phyloP scores from a whole-genome alignment of 2,113 vertebrate species.

The Proterorhinus semilunaris region DNA sequence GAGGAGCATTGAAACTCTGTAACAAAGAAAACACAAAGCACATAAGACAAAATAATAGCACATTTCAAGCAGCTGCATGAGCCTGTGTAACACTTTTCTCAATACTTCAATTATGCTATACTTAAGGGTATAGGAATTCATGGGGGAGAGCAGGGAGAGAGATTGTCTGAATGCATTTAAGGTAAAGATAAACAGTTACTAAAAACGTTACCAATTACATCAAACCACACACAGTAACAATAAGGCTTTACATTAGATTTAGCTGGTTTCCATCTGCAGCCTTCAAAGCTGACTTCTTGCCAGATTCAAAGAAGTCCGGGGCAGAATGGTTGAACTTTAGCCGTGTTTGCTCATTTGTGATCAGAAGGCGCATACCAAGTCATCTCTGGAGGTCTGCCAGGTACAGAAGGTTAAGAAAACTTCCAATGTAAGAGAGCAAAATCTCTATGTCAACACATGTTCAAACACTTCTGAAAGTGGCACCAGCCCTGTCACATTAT shows the following conservation, averaged over 20 bases:
- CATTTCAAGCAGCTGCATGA: background rate
- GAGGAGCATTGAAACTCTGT: constrained; percentile 89
- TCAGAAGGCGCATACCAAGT: background rate
- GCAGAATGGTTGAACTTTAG: background rate
- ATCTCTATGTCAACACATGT: constrained; percentile 27
- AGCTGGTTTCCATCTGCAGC: no score
- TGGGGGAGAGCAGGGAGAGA: background rate
- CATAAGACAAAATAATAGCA: background rate
- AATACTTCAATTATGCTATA: background rate
- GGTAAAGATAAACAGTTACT: background rate
- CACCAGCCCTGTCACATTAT: constrained; percentile 27
- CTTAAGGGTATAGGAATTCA: background rate
- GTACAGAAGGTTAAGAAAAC: background rate
- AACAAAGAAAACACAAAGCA: constrained; percentile 46
- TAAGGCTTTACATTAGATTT: no score
- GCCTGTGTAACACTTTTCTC: background rate
- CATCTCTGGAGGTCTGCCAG: background rate
- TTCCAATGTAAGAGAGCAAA: background rate
- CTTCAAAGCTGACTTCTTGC: background rate
- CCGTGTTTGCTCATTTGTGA: background rate
- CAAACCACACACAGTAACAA: no score
- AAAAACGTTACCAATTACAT: background rate
- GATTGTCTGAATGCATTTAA: background rate
- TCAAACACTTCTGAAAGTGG: constrained; percentile 22
- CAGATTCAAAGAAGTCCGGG: background rate